A percentile compares a stretch with the other conserved stretches of the same genome.
These are phyloP conservation scores for Scaptomyza flava DNA, from an alignment of 2,888 invertebrate species.

Conservation along the genomic window DNA sequence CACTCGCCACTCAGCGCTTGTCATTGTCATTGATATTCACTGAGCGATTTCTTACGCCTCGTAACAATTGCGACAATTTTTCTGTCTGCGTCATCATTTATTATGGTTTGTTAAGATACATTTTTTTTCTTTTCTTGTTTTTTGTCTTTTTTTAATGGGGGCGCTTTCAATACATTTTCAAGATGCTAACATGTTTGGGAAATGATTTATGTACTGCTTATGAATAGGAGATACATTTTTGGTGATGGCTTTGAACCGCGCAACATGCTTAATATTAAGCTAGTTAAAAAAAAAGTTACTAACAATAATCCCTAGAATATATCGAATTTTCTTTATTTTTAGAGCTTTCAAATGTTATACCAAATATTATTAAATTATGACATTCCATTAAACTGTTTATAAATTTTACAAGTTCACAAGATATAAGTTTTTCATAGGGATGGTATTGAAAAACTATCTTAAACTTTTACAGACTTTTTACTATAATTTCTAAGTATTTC, in stretches of 20 bases:
- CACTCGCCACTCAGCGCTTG: constrained; percentile 6
- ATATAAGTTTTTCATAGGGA: no score
- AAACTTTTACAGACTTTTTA: no score
- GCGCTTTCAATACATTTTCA: constrained; percentile 34
- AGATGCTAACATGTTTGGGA: constrained; percentile 42
- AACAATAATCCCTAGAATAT: neutral
- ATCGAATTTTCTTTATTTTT: neutral
- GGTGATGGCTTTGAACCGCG: constrained; percentile 2
- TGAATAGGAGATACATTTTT: constrained; percentile 7
- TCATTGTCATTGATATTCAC: constrained; percentile 61
- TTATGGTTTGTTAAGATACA: constrained; percentile 54
- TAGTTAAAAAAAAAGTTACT: neutral
- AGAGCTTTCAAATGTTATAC: neutral
- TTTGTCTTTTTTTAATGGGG: neutral
- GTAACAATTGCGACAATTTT: constrained; percentile 68
- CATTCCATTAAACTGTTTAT: no score
- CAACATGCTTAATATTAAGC: neutral
- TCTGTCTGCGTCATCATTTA: constrained; percentile 67
- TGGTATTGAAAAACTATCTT: no score
- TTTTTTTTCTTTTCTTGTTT: neutral
- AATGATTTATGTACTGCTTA: constrained; percentile 55
- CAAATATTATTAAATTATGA: no score
- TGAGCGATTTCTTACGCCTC: constrained; percentile 52
- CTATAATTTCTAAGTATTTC: no score
- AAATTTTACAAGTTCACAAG: no score